Evolutionary conservation across 2,888 invertebrate genomes (phyloP).

Genomic region (Drosophila atripex): DNA sequence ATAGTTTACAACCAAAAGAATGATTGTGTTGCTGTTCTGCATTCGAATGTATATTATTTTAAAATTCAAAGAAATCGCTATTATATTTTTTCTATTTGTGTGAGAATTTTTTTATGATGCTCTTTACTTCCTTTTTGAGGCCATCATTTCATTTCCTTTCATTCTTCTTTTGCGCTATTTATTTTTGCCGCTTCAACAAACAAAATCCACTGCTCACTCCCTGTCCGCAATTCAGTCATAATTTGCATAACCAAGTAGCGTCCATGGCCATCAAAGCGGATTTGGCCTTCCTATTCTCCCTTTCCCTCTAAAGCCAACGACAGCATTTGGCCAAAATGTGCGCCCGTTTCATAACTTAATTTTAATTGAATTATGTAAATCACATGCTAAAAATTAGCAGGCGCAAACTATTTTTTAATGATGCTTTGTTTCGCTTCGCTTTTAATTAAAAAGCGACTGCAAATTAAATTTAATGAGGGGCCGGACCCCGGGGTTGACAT

Average conservation of each 20-base stretch:
- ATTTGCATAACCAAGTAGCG: conserved; percentile 72
- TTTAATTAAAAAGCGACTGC: conserved; percentile 75
- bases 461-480: conserved; percentile 74
- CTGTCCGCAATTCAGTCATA: conserved; percentile 52
- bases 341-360: conserved; percentile 75
- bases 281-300: conserved; percentile 5
- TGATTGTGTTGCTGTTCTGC: not conserved
- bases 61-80: not conserved
- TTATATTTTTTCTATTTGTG: not conserved
- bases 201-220: conserved; percentile 49
- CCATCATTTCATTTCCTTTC: conserved; percentile 52
- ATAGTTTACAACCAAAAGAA: not conserved
- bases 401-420: conserved; percentile 78
- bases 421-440: conserved; percentile 69
- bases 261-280: conserved; percentile 60
- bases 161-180: conserved; percentile 62
- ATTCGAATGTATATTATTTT: not conserved
- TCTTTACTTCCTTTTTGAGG: not conserved
- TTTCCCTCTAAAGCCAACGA: conserved; percentile 4
- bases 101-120: conserved; percentile 3
- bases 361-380: conserved; percentile 79
- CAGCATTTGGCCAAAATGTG: conserved; percentile 55
- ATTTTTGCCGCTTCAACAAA: conserved; percentile 77
- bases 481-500: conserved; percentile 3
- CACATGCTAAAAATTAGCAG: conserved; percentile 77